A percentile compares a stretch with the other conserved stretches of the same genome.
These are phyloP conservation scores for Metaphire vulgaris DNA, from an alignment of 1,140 invertebrate species.

Conservation along the genomic window DNA sequence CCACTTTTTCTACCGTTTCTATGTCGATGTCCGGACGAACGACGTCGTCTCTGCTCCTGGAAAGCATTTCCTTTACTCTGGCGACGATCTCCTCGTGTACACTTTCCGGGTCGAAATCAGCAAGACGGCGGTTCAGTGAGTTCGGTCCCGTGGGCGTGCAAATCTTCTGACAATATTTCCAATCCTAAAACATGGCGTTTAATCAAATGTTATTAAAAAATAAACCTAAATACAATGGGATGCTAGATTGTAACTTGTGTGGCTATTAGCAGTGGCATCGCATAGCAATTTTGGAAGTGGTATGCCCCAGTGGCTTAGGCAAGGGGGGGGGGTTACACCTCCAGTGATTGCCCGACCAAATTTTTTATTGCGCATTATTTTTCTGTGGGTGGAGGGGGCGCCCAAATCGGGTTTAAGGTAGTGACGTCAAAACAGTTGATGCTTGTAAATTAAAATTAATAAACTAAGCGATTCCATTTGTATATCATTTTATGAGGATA, in stretches of 20 bases:
- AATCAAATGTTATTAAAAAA: background rate
- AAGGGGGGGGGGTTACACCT: background rate
- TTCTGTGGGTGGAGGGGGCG: too few relatives aligned
- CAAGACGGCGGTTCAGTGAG: slow-evolving; percentile 21
- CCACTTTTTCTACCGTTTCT: slow-evolving; percentile 7
- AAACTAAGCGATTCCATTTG: too few relatives aligned
- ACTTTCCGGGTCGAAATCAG: slow-evolving; percentile 15
- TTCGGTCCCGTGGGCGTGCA: slow-evolving; percentile 17
- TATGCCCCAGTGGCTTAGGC: background rate
- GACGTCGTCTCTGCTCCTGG: background rate
- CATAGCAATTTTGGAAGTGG: background rate
- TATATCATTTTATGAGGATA: too few relatives aligned
- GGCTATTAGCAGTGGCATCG: background rate
- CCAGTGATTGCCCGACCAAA: background rate
- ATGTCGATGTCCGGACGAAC: background rate
- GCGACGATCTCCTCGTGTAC: slow-evolving; percentile 28
- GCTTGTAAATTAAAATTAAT: too few relatives aligned
- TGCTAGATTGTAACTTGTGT: background rate
- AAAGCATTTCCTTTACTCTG: slow-evolving; percentile 24
- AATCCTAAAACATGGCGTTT: background rate
- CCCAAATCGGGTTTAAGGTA: too few relatives aligned
- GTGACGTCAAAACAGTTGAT: too few relatives aligned
- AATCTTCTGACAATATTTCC: slow-evolving; percentile 12
- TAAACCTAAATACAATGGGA: background rate
- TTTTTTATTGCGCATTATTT: too few relatives aligned